These are phyloP conservation scores for Patiria pectinifera DNA, from an alignment of 53 echinoderm and acorn worm genomes.

Conservation along the genomic window DNA sequence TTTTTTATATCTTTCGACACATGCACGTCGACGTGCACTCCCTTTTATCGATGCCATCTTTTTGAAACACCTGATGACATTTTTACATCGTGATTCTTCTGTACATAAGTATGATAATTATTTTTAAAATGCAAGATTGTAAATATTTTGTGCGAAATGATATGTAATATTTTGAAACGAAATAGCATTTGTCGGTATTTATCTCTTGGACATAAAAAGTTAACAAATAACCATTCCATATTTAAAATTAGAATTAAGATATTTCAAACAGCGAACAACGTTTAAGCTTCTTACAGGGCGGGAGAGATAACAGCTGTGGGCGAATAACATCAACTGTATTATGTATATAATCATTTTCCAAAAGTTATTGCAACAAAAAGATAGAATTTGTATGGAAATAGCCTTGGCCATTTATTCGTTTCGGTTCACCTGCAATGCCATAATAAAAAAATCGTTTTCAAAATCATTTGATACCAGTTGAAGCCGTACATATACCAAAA, in stretches of 20 bases:
- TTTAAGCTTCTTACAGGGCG: neutral
- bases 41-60: neutral
- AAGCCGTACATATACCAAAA: no score
- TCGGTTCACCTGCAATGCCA: no score
- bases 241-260: no score
- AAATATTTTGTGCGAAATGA: slow-evolving; percentile 1
- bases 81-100: neutral
- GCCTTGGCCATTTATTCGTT: no score
- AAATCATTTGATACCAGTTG: no score
- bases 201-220: neutral
- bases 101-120: neutral
- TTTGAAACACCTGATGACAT: neutral
- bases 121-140: slow-evolving; percentile 11
- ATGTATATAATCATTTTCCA: no score
- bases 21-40: neutral
- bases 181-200: neutral
- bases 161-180: slow-evolving; percentile 28
- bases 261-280: neutral
- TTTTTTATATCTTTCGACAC: neutral
- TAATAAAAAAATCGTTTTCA: no score
- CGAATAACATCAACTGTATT: no score
- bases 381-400: no score
- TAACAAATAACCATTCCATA: neutral
- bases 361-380: no score
- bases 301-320: no score